Evolutionary conservation across 2,113 vertebrate species (phyloP), one percentile per base, ranked within the genome.

Genomic region (Phrynosoma platyrhinos): DNA sequence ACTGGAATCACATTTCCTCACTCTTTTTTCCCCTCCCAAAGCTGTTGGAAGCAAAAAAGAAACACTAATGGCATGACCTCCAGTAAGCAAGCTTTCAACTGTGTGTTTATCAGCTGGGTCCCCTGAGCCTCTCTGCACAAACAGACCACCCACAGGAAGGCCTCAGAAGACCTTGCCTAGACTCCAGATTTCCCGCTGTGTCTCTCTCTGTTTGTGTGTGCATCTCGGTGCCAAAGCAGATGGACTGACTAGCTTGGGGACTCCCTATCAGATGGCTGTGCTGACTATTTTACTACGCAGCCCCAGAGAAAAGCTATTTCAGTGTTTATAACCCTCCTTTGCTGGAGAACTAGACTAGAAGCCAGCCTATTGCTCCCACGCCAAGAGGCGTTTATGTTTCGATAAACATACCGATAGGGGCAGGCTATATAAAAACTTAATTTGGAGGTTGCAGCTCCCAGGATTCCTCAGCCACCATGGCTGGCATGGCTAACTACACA

Each of bases 121-220:
- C 93, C 91, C 91, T 87, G 92, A 93, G 94, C 90, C 83, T 94
- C 93, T 95, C 95, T 88, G 93, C 91, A 93, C 85, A 87, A 94
- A 94, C 91, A 94, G 95, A 95, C 95, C 95, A 94, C 95, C 95
- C 95, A 95, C 94, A 95, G 42, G 90, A 94, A 94, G 92, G 94
- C 94, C 94, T 90, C 94, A 88, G 82, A 84, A 93, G 91, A 92
- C 88, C 94, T 92, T 90, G 75, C 90, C 89, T 90, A 89, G 91
- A 40, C 95, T 93, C 89, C 91, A 92, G 93, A 90, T 89, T 90
- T 92, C 82, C 92, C 88, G 86, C 88, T 4, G 53, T 1, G 82
- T 40, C 92, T 90, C 84, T 47, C 47, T 0, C 0, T 55, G 85
- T 92, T 91, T 89, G 74, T 25, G 89, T 93, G 87, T 92, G 72